phyloP scores from a whole-genome alignment of 2,113 vertebrate genomes.

The Cathartes aura region DNA sequence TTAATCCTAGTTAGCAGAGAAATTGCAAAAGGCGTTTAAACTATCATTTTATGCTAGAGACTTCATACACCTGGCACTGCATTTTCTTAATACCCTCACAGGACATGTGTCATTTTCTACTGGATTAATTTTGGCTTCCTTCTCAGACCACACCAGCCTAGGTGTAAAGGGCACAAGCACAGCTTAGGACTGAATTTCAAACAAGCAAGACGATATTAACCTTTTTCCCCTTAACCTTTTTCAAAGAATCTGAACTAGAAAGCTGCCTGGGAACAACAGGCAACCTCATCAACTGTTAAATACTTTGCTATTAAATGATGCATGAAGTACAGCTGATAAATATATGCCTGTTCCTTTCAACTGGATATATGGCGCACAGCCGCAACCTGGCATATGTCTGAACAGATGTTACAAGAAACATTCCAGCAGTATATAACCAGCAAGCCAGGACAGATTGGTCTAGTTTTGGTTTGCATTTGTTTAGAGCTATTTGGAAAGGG shows the following conservation, averaged over 20 bases:
- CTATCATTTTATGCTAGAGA: neutral
- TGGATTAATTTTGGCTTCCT: neutral
- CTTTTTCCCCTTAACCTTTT: neutral
- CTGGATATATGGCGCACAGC: accelerated
- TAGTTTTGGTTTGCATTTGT: neutral
- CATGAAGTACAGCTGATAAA: neutral
- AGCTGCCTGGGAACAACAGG: neutral
- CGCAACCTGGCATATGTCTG: neutral
- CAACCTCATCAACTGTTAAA: neutral
- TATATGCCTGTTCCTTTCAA: neutral
- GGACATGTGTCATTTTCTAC: neutral
- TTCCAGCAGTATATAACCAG: neutral
- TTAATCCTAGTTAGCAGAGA: neutral
- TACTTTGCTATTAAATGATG: neutral
- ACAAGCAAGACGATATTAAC: neutral
- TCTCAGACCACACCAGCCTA: neutral
- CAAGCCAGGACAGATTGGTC: neutral
- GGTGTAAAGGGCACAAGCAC: neutral
- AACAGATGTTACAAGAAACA: neutral
- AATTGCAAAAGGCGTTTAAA: neutral
- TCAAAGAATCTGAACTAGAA: neutral
- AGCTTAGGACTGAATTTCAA: neutral
- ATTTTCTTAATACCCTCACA: accelerated
- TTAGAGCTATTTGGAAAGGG: neutral
- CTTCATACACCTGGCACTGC: neutral